Base-by-base conservation (phyloP, 2,113 vertebrate genomes). In the Syrmaticus mikado region DNA sequence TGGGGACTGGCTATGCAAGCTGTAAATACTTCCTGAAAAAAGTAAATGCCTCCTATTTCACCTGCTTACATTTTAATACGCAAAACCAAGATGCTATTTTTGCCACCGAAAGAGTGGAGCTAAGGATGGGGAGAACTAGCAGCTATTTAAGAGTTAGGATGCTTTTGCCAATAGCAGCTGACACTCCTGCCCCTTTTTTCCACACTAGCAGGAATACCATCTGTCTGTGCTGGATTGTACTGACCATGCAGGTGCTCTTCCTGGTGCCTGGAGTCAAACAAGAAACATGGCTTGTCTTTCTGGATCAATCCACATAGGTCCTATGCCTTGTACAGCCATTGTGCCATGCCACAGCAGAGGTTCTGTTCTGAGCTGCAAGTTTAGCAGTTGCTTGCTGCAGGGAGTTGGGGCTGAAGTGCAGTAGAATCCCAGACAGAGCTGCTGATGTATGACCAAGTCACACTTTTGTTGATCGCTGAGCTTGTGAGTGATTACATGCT, bases 21-120 rank as follows among this genome's bases (percentile, higher is more conserved):
- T 96, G 94, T 96, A 95, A 93, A 96, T 93, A 88, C 96, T 94
- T 38, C 96, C 96, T 96, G 96, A 95, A 96, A 96, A 96, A 96
- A 96, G 96, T 96, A 96, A 96, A 96, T 94, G 96, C 94, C 94
- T 96, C 93, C 88, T 95, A 93, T 96, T 96, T 96, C 93, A 95
- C 95, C 85, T 77, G 85, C 80, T 86, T 96, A 94, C 93, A 86
- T 93, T 83, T 92, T 93, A 93, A 95, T 75, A 64, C 82, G 88
- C 80, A 93, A 95, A 93, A 14, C 80, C 76, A 78, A 64, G 65
- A 88, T 86, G 88, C 73, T 85, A 66, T 41, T 95, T 75, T 95
- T 95, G 93, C 85, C 88, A 85, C 46, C 73, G 77, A 83, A 87
- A 88, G 61, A 5, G 32, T 90, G 79, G 61, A 95, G 34, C 72